Evolutionary conservation across 2,888 invertebrate species (phyloP).

Genomic region (Lithophane semibrunnea): DNA sequence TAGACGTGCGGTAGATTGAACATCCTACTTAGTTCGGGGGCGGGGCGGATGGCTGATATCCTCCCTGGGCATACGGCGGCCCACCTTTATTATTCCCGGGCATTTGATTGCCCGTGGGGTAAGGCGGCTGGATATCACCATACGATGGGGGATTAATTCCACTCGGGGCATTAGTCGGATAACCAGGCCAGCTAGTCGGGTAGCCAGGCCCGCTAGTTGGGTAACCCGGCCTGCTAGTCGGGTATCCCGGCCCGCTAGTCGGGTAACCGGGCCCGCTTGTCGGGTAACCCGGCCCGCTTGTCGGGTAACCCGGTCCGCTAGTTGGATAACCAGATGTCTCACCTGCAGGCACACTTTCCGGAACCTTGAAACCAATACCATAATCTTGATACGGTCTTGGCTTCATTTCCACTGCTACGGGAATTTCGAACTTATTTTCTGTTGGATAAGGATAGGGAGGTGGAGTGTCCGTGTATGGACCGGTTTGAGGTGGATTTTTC

Average conservation of each 20-base stretch:
- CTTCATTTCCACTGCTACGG: conserved; percentile 40
- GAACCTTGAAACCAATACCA: conserved; percentile 48
- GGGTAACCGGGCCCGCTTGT: conserved; percentile 7
- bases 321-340: conserved; percentile 10
- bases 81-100: conserved; percentile 9
- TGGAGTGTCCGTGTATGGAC: conserved; percentile 29
- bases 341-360: conserved; percentile 6
- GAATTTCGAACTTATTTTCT: conserved; percentile 28
- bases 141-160: conserved; percentile 16
- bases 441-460: conserved; percentile 51
- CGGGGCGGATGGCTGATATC: conserved; percentile 49
- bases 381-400: conserved; percentile 30
- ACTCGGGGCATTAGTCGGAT: conserved; percentile 18
- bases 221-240: not conserved
- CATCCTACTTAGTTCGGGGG: conserved; percentile 31
- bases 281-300: conserved; percentile 8
- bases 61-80: conserved; percentile 20
- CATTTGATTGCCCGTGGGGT: conserved; percentile 26
- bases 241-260: conserved; percentile 4
- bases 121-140: conserved; percentile 1
- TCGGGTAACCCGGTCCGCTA: conserved; percentile 8
- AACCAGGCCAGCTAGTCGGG: conserved; percentile 12
- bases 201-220: conserved; percentile 8
- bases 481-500: conserved; percentile 27
- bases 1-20: not conserved